Evolutionary conservation across 2,797 vertebrate genomes (phyloP).

Genomic region (Sebastes paucispinis): DNA sequence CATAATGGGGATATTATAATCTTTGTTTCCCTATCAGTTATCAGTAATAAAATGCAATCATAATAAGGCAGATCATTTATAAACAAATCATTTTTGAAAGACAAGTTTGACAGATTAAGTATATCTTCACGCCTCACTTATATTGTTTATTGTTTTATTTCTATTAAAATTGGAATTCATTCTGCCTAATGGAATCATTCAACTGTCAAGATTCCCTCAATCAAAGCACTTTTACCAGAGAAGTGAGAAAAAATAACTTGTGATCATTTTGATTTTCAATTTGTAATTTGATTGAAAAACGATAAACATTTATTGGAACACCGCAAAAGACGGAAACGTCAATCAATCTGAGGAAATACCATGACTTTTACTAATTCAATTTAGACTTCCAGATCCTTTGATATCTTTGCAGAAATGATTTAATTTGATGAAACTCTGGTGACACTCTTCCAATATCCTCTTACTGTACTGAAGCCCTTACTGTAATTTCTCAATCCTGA

Average conservation of each 20-base stretch:
- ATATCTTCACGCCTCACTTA: conserved; percentile 11
- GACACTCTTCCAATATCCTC: conserved; percentile 64
- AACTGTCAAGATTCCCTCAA: conserved; percentile 48
- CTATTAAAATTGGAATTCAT: conserved; percentile 40
- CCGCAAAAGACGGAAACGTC: conserved; percentile 62
- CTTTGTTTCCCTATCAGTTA: conserved; percentile 33
- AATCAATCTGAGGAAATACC: conserved; percentile 66
- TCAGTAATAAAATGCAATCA: conserved; percentile 48
- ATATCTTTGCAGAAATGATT: conserved; percentile 35
- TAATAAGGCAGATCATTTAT: conserved; percentile 14
- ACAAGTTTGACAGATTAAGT: conserved; percentile 41
- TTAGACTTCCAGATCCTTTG: conserved; percentile 24
- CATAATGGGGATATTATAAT: conserved; percentile 1
- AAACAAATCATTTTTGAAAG: conserved; percentile 42
- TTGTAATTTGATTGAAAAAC: conserved; percentile 75
- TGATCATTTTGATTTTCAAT: conserved; percentile 71
- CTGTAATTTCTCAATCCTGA: conserved; percentile 41
- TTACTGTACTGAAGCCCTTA: conserved; percentile 9
- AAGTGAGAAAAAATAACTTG: conserved; percentile 32
- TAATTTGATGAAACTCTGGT: conserved; percentile 55
- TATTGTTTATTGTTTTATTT: conserved; percentile 42
- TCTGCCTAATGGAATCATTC: conserved; percentile 50
- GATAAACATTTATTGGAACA: conserved; percentile 78
- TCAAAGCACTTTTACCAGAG: conserved; percentile 8
- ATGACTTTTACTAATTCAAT: conserved; percentile 51